Base-by-base conservation (phyloP, 2,888 invertebrate genomes). In the Caradrina kadenii region DNA sequence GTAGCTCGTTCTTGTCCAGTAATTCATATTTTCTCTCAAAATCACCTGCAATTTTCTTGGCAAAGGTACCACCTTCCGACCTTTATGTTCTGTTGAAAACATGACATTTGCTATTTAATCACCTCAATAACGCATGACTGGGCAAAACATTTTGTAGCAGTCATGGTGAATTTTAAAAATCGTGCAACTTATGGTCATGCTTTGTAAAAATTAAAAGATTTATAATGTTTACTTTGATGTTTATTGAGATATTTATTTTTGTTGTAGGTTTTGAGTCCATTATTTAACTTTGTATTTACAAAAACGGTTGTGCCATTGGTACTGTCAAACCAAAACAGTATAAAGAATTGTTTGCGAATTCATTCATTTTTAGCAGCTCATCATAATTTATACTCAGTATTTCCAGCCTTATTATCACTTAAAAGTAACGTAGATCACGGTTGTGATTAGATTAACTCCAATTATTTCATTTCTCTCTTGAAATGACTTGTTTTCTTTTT, bases 81-180 rank as follows among this genome's bases (percentile, higher is more conserved):
- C 59, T 81, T 55, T 55, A 31, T 19, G 17, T 26, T 55, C 35
- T 21, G 49, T 45, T 26, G 45, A 13, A 52, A 80, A 64, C 69
- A 35, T 80, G 61, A 45, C 21, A 69, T 65, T 76, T 70, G 31
- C 54, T 50, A 22, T 77, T 21, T 69, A 52, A 45, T 59, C 26
- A n/a, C 49, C 4, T 42, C 49, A 39, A 13, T 10, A 56, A 42
- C 15, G 53, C 54, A 67, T 78, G 78, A 78, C 66, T 77, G 56
- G 22, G 49, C 81, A 52, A 72, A 71, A 67, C 48, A 11, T 66
- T 49, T 64, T 72, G 15, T 42, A 31, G 54, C 31, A 63, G 78
- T 81, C 81, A 81, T 77, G 64, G 66, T 78, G 59, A 66, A 50
- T 64, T 71, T 64, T 39, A 48, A 11, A 55, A 69, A 59, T 21